These are phyloP conservation scores for Aurelia aurita DNA, from an alignment of 30 jellyfish, hydroid and myxozoan genomes.

Conservation along the genomic window DNA sequence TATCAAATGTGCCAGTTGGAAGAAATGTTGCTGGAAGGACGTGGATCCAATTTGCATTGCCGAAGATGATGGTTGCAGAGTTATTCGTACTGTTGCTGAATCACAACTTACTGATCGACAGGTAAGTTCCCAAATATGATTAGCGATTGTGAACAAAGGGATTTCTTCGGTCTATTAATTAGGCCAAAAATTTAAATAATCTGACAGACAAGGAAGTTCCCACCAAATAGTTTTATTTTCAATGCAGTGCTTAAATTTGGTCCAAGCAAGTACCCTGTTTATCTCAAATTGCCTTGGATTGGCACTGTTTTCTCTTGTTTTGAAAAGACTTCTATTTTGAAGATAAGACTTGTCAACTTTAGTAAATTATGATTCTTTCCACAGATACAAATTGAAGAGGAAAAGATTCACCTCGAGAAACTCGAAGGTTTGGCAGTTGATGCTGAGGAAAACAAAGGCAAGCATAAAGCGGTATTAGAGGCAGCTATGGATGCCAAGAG, in stretches of 20 bases:
- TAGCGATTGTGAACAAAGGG: no score
- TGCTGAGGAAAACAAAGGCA: constrained; percentile 95
- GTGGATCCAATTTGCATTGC: constrained; percentile 97
- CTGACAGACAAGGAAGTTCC: no score
- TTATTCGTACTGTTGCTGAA: constrained; percentile 92
- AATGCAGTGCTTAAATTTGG: no score
- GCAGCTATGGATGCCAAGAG: constrained; percentile 99
- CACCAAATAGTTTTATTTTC: no score
- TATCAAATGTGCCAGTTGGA: constrained; percentile 96
- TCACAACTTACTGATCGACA: constrained; percentile 74
- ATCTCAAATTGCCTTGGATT: no score
- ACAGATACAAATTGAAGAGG: constrained; percentile 89
- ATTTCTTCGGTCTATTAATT: no score
- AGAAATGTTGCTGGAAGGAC: constrained; percentile 97
- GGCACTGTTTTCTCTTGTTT: no score
- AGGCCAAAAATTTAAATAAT: no score
- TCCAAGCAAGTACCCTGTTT: no score
- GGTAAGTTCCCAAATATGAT: constrained; percentile 14
- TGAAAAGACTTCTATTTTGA: no score
- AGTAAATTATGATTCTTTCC: no score
- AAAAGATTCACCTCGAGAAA: constrained; percentile 81
- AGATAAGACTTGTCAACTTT: no score
- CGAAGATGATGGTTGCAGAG: constrained; percentile 98
- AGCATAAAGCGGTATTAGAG: constrained; percentile 97
- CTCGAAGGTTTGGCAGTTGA: constrained; percentile 80